These are phyloP conservation scores for Dendroctonus valens DNA, from an alignment of 1,140 invertebrate species.

Conservation along the genomic window DNA sequence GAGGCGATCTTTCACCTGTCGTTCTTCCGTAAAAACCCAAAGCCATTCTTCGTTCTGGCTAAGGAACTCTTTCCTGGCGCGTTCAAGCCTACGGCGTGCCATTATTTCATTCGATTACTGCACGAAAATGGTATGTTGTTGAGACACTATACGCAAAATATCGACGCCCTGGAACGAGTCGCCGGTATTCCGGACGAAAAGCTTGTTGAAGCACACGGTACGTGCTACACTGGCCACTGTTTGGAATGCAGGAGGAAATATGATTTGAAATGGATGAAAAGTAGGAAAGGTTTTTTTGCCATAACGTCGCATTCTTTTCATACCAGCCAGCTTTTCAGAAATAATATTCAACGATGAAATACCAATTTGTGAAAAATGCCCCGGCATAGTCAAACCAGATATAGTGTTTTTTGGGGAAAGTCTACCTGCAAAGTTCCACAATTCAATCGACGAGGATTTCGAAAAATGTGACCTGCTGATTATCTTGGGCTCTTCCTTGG, in stretches of 20 bases:
- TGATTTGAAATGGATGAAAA: constrained; percentile 71
- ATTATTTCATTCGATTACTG: constrained; percentile 80
- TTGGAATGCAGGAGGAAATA: constrained; percentile 73
- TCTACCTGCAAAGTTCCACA: constrained; percentile 75
- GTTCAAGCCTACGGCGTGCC: constrained; percentile 78
- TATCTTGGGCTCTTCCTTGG: constrained; percentile 92
- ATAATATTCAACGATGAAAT: constrained; percentile 71
- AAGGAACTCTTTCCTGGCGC: constrained; percentile 82
- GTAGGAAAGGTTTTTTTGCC: constrained; percentile 24
- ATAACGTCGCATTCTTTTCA: no score
- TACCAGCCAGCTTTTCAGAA: constrained; percentile 54
- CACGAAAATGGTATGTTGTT: constrained; percentile 76
- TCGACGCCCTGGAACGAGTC: constrained; percentile 87
- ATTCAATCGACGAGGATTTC: constrained; percentile 71
- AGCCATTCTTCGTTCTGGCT: constrained; percentile 83
- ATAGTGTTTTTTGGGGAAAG: constrained; percentile 94
- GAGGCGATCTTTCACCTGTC: constrained; percentile 93
- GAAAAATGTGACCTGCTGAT: constrained; percentile 86
- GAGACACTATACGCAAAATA: constrained; percentile 90
- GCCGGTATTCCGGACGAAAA: constrained; percentile 84
- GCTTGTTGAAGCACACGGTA: constrained; percentile 91
- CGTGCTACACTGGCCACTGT: constrained; percentile 88
- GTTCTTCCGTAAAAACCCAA: constrained; percentile 77
- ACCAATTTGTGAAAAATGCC: constrained; percentile 69
- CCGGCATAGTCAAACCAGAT: constrained; percentile 86